Conservation (phyloP, 2,797 vertebrate genomes). For the Oophaga sylvatica region DNA sequence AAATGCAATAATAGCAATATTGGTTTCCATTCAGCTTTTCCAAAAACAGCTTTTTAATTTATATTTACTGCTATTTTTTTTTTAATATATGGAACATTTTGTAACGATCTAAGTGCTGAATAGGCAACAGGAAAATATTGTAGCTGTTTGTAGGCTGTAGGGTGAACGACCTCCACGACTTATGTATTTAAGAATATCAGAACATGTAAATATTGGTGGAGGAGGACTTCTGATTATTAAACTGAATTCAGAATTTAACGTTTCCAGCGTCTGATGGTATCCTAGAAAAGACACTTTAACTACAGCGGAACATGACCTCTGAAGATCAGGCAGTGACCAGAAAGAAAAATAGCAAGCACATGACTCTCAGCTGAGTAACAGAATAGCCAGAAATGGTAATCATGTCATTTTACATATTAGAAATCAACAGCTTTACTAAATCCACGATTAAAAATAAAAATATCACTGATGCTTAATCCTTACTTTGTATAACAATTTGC, state of each 20-base stretch:
- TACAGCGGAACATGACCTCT: not conserved
- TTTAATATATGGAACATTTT: not conserved
- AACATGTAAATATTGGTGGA: not conserved
- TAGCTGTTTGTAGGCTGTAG: constrained; percentile 28
- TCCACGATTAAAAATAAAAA: not conserved
- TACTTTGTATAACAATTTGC: too few relatives aligned
- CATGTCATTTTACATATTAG: not conserved
- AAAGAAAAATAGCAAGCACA: not conserved
- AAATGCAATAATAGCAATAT: not conserved
- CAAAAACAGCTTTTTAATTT: constrained; percentile 1
- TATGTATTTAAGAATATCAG: constrained; percentile 28
- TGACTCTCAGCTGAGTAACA: constrained; percentile 8
- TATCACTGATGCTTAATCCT: too few relatives aligned
- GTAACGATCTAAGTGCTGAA: not conserved
- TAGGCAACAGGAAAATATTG: not conserved
- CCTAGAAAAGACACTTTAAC: not conserved
- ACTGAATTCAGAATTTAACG: not conserved
- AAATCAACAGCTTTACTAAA: not conserved
- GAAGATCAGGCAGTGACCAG: not conserved
- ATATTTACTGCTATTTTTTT: not conserved
- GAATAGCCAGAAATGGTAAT: not conserved
- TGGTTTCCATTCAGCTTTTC: not conserved
- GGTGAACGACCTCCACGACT: not conserved
- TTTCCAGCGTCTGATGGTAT: not conserved
- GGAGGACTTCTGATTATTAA: not conserved